These are phyloP conservation scores for Melanostigma gelatinosum DNA, from an alignment of 2,113 vertebrate species.

Conservation along the genomic window DNA sequence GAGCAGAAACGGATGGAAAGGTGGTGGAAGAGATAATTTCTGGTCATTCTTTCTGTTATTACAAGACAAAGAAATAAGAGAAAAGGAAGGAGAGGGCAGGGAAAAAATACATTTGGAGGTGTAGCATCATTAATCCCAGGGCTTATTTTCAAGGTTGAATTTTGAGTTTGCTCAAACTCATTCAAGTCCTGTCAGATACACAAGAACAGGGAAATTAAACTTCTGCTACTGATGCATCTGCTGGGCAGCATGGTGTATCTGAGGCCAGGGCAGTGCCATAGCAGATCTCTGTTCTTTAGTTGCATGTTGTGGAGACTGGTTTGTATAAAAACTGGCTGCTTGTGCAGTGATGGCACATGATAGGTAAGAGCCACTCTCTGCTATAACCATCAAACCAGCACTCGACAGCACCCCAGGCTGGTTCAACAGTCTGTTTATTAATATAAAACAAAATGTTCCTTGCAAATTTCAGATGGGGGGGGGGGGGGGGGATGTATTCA, in stretches of 20 bases:
- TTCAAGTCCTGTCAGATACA: constrained; percentile 10
- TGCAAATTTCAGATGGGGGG: constrained; percentile 38
- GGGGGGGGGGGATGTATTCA: constrained; percentile 47
- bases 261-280: background rate
- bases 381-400: constrained; percentile 3
- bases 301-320: background rate
- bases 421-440: constrained; percentile 15
- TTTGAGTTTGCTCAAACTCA: background rate
- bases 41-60: constrained; percentile 34
- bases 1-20: constrained; percentile 45
- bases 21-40: constrained; percentile 21
- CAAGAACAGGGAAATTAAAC: constrained; percentile 7
- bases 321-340: constrained; percentile 2
- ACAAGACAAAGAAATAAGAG: constrained; percentile 21
- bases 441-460: constrained; percentile 21
- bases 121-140: constrained; percentile 11
- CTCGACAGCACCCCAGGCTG: background rate
- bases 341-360: background rate
- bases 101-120: background rate
- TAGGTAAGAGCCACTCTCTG: background rate
- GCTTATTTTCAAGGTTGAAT: constrained; percentile 10
- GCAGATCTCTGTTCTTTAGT: background rate
- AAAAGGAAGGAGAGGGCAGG: background rate
- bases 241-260: constrained; percentile 1
- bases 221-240: constrained; percentile 8